phyloP scores from a whole-genome alignment of 2,888 invertebrate species.

The Drosophila mettleri region DNA sequence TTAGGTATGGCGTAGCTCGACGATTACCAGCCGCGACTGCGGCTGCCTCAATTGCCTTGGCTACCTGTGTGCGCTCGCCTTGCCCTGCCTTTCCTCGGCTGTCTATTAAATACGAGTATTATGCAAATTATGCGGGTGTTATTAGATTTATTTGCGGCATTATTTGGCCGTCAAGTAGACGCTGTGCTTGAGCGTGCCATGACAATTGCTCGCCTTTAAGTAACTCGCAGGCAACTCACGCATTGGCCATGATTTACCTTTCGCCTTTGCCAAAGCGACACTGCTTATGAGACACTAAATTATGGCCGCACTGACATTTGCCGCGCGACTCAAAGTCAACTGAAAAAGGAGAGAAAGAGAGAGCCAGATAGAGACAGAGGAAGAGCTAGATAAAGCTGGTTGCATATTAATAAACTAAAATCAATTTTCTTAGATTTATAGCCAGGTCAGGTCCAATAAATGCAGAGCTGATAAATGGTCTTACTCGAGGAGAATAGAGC shows the following conservation, averaged over 20 bases:
- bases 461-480: no score
- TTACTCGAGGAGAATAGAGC: neutral
- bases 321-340: constrained; percentile 35
- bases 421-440: constrained; percentile 1
- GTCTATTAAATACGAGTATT: constrained; percentile 80
- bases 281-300: constrained; percentile 65
- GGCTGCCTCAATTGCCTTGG: constrained; percentile 57
- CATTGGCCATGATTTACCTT: constrained; percentile 66
- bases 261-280: constrained; percentile 33
- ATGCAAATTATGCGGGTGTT: constrained; percentile 79
- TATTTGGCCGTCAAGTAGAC: constrained; percentile 57
- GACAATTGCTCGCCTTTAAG: constrained; percentile 57
- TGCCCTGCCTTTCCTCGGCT: constrained; percentile 14
- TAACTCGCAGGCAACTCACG: constrained; percentile 65
- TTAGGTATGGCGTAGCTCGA: constrained; percentile 23
- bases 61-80: constrained; percentile 3
- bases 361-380: neutral
- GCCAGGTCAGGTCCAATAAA: no score
- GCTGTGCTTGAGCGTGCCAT: constrained; percentile 40
- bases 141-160: constrained; percentile 79
- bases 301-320: constrained; percentile 63
- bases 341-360: neutral
- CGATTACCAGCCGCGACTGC: constrained; percentile 54
- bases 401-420: neutral
- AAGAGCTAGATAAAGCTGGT: neutral